Evolutionary conservation across 2,113 vertebrate genomes (phyloP).

Genomic region (Macrotus californicus): DNA sequence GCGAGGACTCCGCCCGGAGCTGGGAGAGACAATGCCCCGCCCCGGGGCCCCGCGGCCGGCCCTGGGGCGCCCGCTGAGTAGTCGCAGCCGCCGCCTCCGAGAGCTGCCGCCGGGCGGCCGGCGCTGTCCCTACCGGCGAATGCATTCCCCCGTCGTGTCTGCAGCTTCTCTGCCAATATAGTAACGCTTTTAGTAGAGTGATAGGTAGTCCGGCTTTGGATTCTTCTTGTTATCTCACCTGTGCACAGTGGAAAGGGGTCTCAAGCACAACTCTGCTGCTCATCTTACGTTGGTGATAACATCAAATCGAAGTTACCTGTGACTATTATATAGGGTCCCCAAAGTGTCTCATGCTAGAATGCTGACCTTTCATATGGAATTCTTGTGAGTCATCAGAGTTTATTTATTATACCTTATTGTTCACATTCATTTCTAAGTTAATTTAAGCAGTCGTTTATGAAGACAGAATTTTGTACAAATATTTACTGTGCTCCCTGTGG

Average conservation of each 20-base stretch:
- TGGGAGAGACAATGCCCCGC: constrained; percentile 84
- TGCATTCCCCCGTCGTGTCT: constrained; percentile 94
- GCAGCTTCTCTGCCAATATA: constrained; percentile 98
- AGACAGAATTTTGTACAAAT: constrained; percentile 99
- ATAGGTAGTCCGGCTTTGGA: constrained; percentile 97
- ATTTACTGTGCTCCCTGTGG: constrained; percentile 99
- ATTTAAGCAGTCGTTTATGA: constrained; percentile 98
- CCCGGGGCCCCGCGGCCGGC: constrained; percentile 84
- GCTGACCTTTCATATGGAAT: constrained; percentile 97
- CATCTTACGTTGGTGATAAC: constrained; percentile 94
- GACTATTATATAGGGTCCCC: constrained; percentile 95
- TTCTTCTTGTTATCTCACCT: constrained; percentile 94
- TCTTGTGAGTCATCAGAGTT: constrained; percentile 99
- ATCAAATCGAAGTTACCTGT: constrained; percentile 94
- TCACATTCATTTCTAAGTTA: constrained; percentile 95
- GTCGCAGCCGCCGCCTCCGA: constrained; percentile 93
- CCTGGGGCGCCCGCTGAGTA: constrained; percentile 85
- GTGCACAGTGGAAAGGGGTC: constrained; percentile 95
- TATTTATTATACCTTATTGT: constrained; percentile 96
- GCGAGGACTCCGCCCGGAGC: constrained; percentile 80
- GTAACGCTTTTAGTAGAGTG: constrained; percentile 99
- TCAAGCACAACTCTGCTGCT: constrained; percentile 99
- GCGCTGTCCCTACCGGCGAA: constrained; percentile 88
- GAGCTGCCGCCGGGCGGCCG: constrained; percentile 91
- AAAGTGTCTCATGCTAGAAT: constrained; percentile 97